Base-by-base conservation (phyloP, 92 coral and sea anemone genomes). In the Desmophyllum pertusum region DNA sequence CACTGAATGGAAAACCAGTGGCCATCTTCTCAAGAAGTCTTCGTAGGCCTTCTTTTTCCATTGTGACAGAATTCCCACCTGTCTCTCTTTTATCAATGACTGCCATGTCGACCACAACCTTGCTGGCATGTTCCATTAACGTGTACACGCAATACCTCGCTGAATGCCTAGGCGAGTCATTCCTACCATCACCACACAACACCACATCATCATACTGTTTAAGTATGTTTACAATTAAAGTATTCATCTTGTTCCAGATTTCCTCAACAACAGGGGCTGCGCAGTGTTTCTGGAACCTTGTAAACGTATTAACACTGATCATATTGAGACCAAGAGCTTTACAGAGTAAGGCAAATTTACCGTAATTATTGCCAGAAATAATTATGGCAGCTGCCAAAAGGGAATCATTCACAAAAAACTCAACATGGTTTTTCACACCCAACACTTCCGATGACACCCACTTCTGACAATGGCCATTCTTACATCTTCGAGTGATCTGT, bases 311-410 rank as follows among this genome's bases (percentile, higher is more conserved):
- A n/a, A 65, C 61, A 25, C 78, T 27, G 17, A 85, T 59, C 1
- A 81, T 45, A 10, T 40, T 65, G 5, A 81, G 75, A 13, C 78
- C 45, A 38, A 81, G 83, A 31, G 86, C 85, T 40, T 85, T 85
- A 61, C 61, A 72, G 38, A 84, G 63, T 0, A 88, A 67, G 4
- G 81, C 31, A 62, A 88, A 71, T 79, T 88, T 88, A 70, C 79
- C 66, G 33, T 75, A 88, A 37, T 78, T 77, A 78, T 83, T 83
- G 10, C 89, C 89, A 8, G 80, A 67, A 79, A 80, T 85, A 11
- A 84, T 27, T 33, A 89, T 85, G 37, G 81, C 82, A 37, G 86
- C 90, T n/a, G 90, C 86, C 21, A 42, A 79, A n/a, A 81, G 70
- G 48, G 79, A 81, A 67, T 46, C 70, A 70, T 81, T 70, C 4